Evolutionary conservation across 30 jellyfish, hydroid and myxozoan species (phyloP).

Genomic region (Nemopilema nomurai): DNA sequence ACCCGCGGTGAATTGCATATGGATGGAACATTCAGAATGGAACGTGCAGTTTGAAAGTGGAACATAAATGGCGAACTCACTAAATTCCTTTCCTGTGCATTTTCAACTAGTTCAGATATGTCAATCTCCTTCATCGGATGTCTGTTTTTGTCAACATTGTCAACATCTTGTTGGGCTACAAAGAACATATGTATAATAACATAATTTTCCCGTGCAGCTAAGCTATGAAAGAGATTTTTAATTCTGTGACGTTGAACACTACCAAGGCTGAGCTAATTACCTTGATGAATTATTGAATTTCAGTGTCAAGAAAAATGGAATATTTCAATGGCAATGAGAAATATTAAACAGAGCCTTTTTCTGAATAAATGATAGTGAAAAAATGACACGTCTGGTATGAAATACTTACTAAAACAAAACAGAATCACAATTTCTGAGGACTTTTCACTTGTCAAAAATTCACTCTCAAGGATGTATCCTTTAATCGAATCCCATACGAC

Average conservation of each 20-base stretch:
- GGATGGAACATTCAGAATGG: too few species aligned
- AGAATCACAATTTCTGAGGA: constrained; percentile 66
- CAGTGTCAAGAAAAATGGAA: too few species aligned
- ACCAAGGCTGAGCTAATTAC: too few species aligned
- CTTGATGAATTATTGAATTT: too few species aligned
- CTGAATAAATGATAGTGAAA: background rate
- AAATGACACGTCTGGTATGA: background rate
- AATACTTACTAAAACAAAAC: constrained; percentile 74
- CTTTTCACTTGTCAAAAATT: constrained; percentile 55
- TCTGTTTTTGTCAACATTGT: constrained; percentile 62
- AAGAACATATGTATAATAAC: too few species aligned
- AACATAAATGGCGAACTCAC: constrained; percentile 17
- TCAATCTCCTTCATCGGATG: constrained; percentile 79
- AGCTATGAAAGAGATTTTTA: too few species aligned
- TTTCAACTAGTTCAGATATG: constrained; percentile 50
- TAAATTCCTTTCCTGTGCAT: constrained; percentile 28
- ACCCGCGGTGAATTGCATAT: background rate
- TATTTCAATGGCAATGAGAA: too few species aligned
- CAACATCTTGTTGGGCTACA: constrained; percentile 42
- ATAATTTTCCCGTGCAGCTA: too few species aligned
- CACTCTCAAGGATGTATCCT: constrained; percentile 70
- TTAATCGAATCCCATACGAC: constrained; percentile 83
- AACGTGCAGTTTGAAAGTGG: too few species aligned
- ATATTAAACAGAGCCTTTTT: too few species aligned
- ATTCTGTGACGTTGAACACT: too few species aligned